Evolutionary conservation across 2,113 vertebrate genomes (phyloP), one percentile per base, ranked within the genome.

Genomic region (Rhizomys pruinosus): DNA sequence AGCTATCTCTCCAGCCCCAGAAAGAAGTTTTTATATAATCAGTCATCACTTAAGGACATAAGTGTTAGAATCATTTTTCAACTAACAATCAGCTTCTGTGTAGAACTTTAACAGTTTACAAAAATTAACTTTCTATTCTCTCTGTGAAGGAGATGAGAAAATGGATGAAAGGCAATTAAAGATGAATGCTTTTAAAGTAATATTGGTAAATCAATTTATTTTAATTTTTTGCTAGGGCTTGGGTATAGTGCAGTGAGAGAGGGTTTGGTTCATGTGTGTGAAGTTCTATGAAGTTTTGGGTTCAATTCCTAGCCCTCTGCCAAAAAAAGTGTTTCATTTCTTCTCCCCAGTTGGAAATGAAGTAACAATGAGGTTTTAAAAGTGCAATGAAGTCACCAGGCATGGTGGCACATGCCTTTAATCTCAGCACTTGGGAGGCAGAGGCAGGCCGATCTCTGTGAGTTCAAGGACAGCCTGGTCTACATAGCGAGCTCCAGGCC

Each of bases 51-150:
- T 34, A 76, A 86, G 42, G 69, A 72, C 27, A 52, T 23, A n/a
- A 15, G 55, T 87, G 7, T 66, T 32, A 34, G 47, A 79, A 37
- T 68, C 32, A 13, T 88, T 88, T 91, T 32, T 84, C 39, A 73
- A 72, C 39, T 71, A 81, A 87, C 47, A 44, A 80, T 32, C 63
- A 93, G 84, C 92, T 87, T 77, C 91, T 90, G 72, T 87, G 9
- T 68, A 79, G 17, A 42, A 13, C 68, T 84, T 73, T 59, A 37
- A 72, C 44, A 68, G 61, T 87, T 84, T 47, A 66, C 39, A 69
- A 17, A 92, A 32, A 68, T 95, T 92, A 78, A 61, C 69, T 90
- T 93, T 80, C n/a, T 77, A 47, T 87, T 87, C 68, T 94, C 25
- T 91, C 25, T 87, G 20, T 66, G 16, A 89, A 68, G 72, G 69